A percentile compares a stretch with the other conserved stretches of the same genome.
phyloP scores from a whole-genome alignment of 2,797 vertebrate genomes.

The Crypturellus tataupa region DNA sequence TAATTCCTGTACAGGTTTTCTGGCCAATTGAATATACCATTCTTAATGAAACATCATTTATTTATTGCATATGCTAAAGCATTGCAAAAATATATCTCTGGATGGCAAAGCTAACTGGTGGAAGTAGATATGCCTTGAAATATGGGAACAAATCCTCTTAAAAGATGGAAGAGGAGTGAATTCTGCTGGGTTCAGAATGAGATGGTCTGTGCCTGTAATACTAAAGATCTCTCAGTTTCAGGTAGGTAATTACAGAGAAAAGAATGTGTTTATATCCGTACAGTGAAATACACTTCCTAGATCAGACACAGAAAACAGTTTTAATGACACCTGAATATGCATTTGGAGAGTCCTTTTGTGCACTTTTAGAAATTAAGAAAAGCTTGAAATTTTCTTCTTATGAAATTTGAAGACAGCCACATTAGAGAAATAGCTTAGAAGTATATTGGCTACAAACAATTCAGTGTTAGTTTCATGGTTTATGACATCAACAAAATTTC shows the following conservation, averaged over 20 bases:
- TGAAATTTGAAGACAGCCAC: background rate
- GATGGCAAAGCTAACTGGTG: background rate
- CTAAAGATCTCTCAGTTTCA: background rate
- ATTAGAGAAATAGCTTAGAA: background rate
- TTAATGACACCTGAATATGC: background rate
- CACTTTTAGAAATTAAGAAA: background rate
- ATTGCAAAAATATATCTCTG: background rate
- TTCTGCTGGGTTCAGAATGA: background rate
- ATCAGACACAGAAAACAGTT: background rate
- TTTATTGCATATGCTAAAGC: background rate
- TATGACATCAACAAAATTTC: background rate
- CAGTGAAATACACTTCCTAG: no score
- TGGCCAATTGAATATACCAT: background rate
- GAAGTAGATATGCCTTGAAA: background rate
- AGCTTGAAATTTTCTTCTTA: background rate
- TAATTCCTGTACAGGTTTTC: background rate
- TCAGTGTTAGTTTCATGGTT: background rate
- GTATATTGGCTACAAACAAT: constrained; percentile 6
- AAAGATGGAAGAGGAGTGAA: background rate
- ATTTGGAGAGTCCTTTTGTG: background rate
- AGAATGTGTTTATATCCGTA: no score
- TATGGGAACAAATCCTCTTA: background rate
- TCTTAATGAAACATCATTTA: background rate
- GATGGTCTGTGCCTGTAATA: background rate
- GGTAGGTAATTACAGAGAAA: no score